A percentile compares a stretch with the other conserved stretches of the same genome.
Conservation (phyloP, 2,113 vertebrate genomes). For the Gnathochromis pfefferi region DNA sequence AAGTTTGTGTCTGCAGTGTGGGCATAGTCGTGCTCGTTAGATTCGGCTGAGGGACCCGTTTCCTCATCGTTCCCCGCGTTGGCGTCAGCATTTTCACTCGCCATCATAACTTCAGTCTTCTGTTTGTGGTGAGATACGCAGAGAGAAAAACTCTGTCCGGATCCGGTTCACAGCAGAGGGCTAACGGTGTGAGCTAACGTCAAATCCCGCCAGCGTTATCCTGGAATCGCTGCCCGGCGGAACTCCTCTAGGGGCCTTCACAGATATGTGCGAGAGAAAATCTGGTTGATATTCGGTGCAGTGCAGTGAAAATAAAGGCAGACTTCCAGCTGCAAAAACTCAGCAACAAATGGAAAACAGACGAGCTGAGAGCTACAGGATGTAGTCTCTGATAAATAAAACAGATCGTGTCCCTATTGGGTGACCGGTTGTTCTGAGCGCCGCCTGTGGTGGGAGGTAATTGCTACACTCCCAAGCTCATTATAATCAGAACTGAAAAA, state of each 20-base stretch:
- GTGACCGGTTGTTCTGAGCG: accelerated
- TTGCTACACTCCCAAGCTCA: not conserved
- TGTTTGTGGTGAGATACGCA: not conserved
- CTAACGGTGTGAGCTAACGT: not conserved
- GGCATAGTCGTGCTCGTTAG: constrained; percentile 52
- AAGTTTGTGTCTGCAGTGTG: not conserved
- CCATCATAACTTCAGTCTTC: not conserved
- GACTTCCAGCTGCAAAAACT: not conserved
- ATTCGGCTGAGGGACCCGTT: not conserved
- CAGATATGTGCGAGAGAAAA: too few species aligned
- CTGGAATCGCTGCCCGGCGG: not conserved
- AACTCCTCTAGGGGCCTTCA: not conserved
- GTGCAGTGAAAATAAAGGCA: not conserved
- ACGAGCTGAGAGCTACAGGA: not conserved
- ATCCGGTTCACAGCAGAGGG: not conserved
- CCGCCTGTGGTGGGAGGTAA: not conserved
- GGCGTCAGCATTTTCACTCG: not conserved
- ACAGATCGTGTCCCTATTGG: not conserved
- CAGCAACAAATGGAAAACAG: not conserved
- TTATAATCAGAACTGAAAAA: not conserved
- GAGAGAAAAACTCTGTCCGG: not conserved
- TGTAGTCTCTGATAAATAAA: not conserved
- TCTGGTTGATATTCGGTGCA: not conserved
- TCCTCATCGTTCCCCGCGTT: not conserved
- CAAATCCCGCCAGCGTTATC: not conserved